Evolutionary conservation across 2,888 invertebrate genomes (phyloP), one percentile per base, ranked within the genome.

Genomic region (Xanthorhoe designata): DNA sequence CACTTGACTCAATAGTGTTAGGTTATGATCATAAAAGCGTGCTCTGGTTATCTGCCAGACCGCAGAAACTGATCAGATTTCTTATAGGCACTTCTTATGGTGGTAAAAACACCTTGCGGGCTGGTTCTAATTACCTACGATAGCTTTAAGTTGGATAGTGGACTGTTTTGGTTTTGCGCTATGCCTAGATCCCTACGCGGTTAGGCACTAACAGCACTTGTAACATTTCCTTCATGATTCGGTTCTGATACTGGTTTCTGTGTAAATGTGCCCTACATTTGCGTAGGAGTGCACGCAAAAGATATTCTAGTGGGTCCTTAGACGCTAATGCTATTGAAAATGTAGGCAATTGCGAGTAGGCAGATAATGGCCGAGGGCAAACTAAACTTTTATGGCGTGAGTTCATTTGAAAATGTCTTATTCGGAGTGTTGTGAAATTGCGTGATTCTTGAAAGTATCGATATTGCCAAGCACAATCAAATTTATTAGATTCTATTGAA

Each of bases 291-390:
- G 51, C 60, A 52, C 62, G 70, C 70, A 71, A 69, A 72, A 71
- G 71, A 72, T 72, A 76, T 74, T 77, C 70, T 69, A 72, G 65
- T 68, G 70, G 69, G 70, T 74, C 72, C 72, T 77, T 72, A 68
- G 64, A 64, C 52, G 64, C 59, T 66, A 71, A 58, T 61, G 66
- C 64, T 68, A 58, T 74, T 67, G 52, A 64, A 72, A 72, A 71
- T 61, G 63, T 70, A 69, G 67, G 65, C 69, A 70, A 70, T 64
- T 50, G 55, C 57, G 70, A 70, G 72, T 72, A 67, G 71, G 71
- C 59, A 65, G 71, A 66, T 55, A 62, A 69, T 63, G 58, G 60
- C 56, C 54, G 63, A 68, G 64, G 68, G 68, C 56, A 24, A 45
- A 38, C 58, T 55, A 24, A 45, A 38, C 58, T 55, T 58, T 68